A percentile compares a stretch with the other conserved stretches of the same genome.
These are phyloP conservation scores for Rhopalosiphum nymphaeae DNA, from an alignment of 2,888 invertebrate genomes.

Conservation along the genomic window DNA sequence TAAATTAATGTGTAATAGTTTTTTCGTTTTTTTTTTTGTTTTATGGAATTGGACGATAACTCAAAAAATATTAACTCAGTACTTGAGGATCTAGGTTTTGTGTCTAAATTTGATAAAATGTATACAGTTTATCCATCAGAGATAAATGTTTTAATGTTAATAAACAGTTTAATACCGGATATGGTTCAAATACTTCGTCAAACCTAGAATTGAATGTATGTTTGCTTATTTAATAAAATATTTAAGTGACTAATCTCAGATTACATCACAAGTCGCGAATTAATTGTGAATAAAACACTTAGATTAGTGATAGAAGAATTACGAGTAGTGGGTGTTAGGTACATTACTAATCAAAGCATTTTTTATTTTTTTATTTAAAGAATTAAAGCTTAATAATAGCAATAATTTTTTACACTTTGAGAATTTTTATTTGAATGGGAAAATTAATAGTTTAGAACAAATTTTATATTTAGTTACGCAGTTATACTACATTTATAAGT, in stretches of 20 bases:
- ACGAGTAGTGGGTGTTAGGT: not conserved
- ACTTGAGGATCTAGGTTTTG: conserved; percentile 19
- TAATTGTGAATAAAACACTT: not conserved
- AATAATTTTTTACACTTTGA: too few species aligned
- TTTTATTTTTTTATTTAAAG: not conserved
- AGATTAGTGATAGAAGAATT: not conserved
- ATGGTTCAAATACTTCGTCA: not conserved
- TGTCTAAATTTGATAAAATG: conserved; percentile 5
- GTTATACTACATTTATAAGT: not conserved
- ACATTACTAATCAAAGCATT: not conserved
- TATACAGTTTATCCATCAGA: not conserved
- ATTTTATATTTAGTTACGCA: not conserved
- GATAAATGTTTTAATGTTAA: not conserved
- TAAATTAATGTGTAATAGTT: not conserved
- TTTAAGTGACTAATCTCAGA: not conserved
- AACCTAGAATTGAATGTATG: not conserved
- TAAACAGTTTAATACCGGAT: not conserved
- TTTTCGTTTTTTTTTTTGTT: not conserved
- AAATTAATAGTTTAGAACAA: not conserved
- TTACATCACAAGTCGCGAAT: not conserved
- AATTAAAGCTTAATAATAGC: too few species aligned
- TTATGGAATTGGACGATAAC: not conserved
- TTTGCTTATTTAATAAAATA: not conserved
- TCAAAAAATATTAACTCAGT: not conserved
- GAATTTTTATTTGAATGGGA: not conserved